Evolutionary conservation across 2,888 invertebrate species (phyloP).

Genomic region (Drosophila prostipennis): DNA sequence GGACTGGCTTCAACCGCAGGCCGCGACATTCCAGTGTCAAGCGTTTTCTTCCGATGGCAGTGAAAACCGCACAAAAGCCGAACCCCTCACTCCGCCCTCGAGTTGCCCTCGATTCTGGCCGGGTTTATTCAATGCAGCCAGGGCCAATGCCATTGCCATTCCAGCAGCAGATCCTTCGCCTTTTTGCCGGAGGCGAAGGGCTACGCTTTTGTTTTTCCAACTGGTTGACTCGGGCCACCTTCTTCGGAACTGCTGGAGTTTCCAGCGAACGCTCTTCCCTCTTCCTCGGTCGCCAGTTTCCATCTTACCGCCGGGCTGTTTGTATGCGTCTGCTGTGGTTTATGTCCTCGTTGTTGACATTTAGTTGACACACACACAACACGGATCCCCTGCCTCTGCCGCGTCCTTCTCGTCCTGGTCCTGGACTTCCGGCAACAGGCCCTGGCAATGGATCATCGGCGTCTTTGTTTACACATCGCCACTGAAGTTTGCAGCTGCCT

Average conservation of each 20-base stretch:
- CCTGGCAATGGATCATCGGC: slow-evolving; percentile 73
- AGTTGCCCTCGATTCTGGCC: slow-evolving; percentile 15
- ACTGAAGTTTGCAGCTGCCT: slow-evolving; percentile 46
- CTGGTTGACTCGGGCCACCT: slow-evolving; percentile 38
- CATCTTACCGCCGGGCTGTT: slow-evolving; percentile 33
- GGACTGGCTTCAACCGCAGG: slow-evolving; percentile 42
- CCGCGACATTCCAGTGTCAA: slow-evolving; percentile 48
- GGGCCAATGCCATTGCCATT: slow-evolving; percentile 64
- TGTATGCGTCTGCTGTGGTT: slow-evolving; percentile 49
- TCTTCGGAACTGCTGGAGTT: slow-evolving; percentile 23
- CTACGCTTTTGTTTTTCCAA: slow-evolving; percentile 40
- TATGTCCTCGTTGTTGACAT: slow-evolving; percentile 68
- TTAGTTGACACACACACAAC: slow-evolving; percentile 70
- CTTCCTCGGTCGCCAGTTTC: slow-evolving; percentile 5
- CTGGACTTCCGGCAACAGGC: slow-evolving; percentile 64
- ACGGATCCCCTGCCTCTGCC: slow-evolving; percentile 4
- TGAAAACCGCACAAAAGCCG: slow-evolving; percentile 38
- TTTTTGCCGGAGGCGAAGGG: slow-evolving; percentile 17
- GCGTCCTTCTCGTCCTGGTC: slow-evolving; percentile 3
- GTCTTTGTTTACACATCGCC: slow-evolving; percentile 71
- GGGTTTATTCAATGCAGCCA: slow-evolving; percentile 37
- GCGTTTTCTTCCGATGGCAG: slow-evolving; percentile 34
- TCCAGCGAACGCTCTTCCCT: slow-evolving; percentile 13
- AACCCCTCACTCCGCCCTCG: neutral
- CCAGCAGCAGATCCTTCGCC: neutral